Percentiles rank a stretch among this genome's conserved stretches.
These are phyloP conservation scores for Drosophila obscura DNA, from an alignment of 1,140 invertebrate genomes.

Conservation along the genomic window DNA sequence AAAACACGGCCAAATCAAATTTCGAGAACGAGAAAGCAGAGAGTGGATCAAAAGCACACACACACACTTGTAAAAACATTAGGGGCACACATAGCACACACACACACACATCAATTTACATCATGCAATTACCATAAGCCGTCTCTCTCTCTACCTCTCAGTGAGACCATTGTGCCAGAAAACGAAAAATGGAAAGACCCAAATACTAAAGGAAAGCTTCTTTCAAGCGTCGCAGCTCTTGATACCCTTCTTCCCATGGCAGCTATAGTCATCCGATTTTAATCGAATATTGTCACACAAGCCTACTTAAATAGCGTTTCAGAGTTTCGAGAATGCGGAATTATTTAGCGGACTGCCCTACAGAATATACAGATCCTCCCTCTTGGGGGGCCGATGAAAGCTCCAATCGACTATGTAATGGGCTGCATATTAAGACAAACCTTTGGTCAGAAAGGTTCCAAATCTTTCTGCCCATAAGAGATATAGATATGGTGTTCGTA, in stretches of 20 bases:
- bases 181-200: conserved; percentile 16
- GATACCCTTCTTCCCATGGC: too few species aligned
- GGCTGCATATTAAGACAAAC: too few species aligned
- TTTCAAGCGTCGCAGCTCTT: too few species aligned
- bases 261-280: too few species aligned
- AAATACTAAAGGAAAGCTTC: conserved; percentile 15
- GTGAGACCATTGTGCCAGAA: conserved; percentile 41
- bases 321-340: too few species aligned
- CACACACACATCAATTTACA: conserved; percentile 19
- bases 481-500: too few species aligned
- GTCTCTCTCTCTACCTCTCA: conserved; percentile 20
- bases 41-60: conserved; percentile 18
- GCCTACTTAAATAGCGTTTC: background rate
- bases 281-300: background rate
- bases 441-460: too few species aligned
- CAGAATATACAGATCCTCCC: too few species aligned
- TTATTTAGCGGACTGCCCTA: too few species aligned
- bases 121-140: conserved; percentile 65
- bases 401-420: background rate
- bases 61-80: conserved; percentile 59
- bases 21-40: conserved; percentile 20
- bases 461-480: too few species aligned
- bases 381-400: background rate
- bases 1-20: conserved; percentile 60
- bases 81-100: conserved; percentile 24